Conservation (phyloP, 2,888 invertebrate genomes). For the Lathronympha strigana region DNA sequence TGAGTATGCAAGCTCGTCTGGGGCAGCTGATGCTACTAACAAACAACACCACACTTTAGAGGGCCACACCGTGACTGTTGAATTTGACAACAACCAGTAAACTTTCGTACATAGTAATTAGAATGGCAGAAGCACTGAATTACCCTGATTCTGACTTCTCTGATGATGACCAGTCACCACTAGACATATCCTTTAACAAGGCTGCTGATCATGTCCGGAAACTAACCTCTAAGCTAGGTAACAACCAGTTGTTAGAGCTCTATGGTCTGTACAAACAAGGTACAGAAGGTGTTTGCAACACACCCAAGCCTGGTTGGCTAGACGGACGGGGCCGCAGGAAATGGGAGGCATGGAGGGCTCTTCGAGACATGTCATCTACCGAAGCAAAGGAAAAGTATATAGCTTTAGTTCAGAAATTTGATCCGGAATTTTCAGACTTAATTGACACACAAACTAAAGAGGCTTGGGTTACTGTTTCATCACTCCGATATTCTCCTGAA, state of each 20-base stretch:
- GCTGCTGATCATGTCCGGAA: constrained; percentile 87
- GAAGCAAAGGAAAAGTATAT: constrained; percentile 56
- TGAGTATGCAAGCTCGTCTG: constrained; percentile 85
- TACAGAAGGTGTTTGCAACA: constrained; percentile 90
- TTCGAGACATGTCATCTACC: constrained; percentile 76
- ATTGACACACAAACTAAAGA: constrained; percentile 18
- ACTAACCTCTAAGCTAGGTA: constrained; percentile 82
- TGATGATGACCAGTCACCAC: constrained; percentile 76
- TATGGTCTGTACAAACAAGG: constrained; percentile 94
- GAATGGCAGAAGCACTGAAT: constrained; percentile 83
- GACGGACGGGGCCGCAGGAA: constrained; percentile 92
- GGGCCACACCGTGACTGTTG: constrained; percentile 86
- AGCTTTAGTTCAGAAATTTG: constrained; percentile 31
- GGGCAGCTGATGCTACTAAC: constrained; percentile 85
- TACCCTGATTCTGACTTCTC: constrained; percentile 84
- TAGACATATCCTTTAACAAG: constrained; percentile 85
- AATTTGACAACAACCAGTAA: constrained; percentile 77
- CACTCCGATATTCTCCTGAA: constrained; percentile 72
- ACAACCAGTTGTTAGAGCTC: constrained; percentile 87
- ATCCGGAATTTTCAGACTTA: constrained; percentile 32
- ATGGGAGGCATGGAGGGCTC: constrained; percentile 95
- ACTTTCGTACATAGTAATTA: constrained; percentile 53
- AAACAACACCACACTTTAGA: constrained; percentile 87
- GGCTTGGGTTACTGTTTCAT: constrained; percentile 88
- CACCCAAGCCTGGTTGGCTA: constrained; percentile 89